Evolutionary conservation across 2,888 invertebrate genomes (phyloP).

Genomic region (Bedellia somnulentella): DNA sequence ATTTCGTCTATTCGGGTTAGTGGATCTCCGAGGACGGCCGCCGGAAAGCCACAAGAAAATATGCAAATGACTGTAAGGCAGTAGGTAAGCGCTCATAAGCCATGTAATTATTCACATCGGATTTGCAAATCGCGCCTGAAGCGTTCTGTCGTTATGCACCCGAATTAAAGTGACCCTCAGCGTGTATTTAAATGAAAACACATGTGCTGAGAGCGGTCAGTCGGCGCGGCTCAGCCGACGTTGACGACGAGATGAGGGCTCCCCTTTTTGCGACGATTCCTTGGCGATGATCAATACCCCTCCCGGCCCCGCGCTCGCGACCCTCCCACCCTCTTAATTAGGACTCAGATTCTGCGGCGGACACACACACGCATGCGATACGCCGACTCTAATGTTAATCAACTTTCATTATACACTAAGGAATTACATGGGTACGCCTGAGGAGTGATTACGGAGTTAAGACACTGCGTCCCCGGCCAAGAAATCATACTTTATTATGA

Average conservation of each 20-base stretch:
- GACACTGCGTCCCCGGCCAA: slow-evolving; percentile 51
- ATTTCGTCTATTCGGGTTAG: too few relatives aligned
- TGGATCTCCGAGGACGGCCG: slow-evolving; percentile 20
- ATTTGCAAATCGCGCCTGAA: slow-evolving; percentile 53
- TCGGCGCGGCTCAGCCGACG: slow-evolving; percentile 39
- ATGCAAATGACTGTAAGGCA: slow-evolving; percentile 59
- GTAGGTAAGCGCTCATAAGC: slow-evolving; percentile 58
- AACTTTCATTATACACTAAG: slow-evolving; percentile 63
- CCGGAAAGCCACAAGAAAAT: slow-evolving; percentile 54
- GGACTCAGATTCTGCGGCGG: slow-evolving; percentile 83
- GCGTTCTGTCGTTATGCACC: slow-evolving; percentile 45
- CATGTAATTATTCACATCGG: slow-evolving; percentile 60
- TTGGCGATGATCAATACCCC: slow-evolving; percentile 58
- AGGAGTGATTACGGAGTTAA: slow-evolving; percentile 56
- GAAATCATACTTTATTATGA: slow-evolving; percentile 60
- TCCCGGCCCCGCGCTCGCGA: slow-evolving; percentile 39
- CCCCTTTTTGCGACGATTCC: slow-evolving; percentile 60
- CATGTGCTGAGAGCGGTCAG: slow-evolving; percentile 49
- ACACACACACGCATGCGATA: slow-evolving; percentile 64
- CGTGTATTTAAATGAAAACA: slow-evolving; percentile 51
- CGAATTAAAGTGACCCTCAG: slow-evolving; percentile 54
- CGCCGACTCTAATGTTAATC: slow-evolving; percentile 50
- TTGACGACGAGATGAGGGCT: slow-evolving; percentile 55
- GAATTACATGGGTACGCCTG: slow-evolving; percentile 59
- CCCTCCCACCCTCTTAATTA: slow-evolving; percentile 74